Evolutionary conservation across 2,888 invertebrate species (phyloP).

Genomic region (Nomada goodeniana): DNA sequence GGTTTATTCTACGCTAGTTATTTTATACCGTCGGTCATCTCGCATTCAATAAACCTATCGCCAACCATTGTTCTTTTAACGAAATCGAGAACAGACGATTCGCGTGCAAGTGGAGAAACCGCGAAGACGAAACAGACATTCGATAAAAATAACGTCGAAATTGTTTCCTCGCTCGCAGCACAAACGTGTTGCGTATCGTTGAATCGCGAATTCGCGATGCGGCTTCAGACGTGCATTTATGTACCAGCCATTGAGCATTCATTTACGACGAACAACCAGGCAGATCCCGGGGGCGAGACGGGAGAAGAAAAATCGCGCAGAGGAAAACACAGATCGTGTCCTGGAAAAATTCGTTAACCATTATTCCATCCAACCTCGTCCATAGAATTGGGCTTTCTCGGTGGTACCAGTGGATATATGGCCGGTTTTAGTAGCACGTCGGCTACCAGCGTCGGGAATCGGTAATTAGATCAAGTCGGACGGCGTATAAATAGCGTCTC

Average conservation of each 20-base stretch:
- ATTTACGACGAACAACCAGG: constrained; percentile 48
- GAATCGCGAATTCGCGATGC: constrained; percentile 25
- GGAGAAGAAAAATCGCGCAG: background rate
- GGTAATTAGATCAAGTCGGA: constrained; percentile 24
- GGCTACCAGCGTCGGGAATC: constrained; percentile 6
- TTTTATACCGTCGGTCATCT: too few relatives aligned
- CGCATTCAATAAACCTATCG: too few relatives aligned
- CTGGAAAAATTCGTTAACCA: constrained; percentile 9
- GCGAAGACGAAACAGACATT: constrained; percentile 2
- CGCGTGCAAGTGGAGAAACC: constrained; percentile 11
- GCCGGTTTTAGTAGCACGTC: background rate
- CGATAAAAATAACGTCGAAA: constrained; percentile 50
- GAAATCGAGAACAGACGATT: background rate
- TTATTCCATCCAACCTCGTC: background rate
- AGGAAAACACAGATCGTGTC: constrained; percentile 4
- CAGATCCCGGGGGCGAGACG: constrained; percentile 8
- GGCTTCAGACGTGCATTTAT: background rate
- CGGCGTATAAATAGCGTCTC: constrained; percentile 37
- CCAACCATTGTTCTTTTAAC: too few relatives aligned
- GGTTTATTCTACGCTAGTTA: too few relatives aligned
- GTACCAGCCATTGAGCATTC: constrained; percentile 37
- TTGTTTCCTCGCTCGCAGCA: constrained; percentile 39
- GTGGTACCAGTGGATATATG: background rate
- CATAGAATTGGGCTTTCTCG: background rate
- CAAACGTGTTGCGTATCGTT: constrained; percentile 13